Conservation (phyloP, 2,888 invertebrate genomes). For the Ellobium chinense region DNA sequence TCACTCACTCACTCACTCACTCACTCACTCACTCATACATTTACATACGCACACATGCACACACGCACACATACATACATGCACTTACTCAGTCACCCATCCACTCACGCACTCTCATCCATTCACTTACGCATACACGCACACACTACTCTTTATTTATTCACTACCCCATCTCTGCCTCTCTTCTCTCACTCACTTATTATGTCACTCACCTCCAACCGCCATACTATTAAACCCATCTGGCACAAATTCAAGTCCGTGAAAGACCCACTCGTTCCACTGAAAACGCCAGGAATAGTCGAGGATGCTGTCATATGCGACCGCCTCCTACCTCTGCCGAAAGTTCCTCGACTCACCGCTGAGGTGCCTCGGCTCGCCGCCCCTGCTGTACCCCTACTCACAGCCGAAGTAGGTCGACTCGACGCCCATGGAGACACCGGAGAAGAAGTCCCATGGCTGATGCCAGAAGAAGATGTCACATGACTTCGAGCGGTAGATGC, state of each 20-base stretch:
- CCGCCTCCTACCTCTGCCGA: not conserved
- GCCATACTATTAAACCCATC: conserved; percentile 3
- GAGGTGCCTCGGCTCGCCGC: not conserved
- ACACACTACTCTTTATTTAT: too few species aligned
- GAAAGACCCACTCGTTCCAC: too few species aligned
- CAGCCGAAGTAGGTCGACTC: not conserved
- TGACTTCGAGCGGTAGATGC: not conserved
- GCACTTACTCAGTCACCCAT: too few species aligned
- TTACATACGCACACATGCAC: too few species aligned
- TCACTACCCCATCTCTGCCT: not conserved
- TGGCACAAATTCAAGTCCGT: not conserved
- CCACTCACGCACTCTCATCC: too few species aligned
- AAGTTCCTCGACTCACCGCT: conserved; percentile 1
- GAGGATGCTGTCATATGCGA: not conserved
- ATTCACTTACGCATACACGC: too few species aligned
- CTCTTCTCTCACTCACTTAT: not conserved
- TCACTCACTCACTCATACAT: too few species aligned
- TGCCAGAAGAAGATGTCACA: not conserved
- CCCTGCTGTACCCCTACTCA: not conserved
- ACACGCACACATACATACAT: too few species aligned
- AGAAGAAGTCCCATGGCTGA: not conserved
- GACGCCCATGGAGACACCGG: too few species aligned
- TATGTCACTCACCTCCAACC: conserved; percentile 4
- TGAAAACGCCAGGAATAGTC: not conserved
- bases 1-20: too few species aligned